Base-by-base conservation (phyloP, 2,888 invertebrate genomes). In the Anthoptus insignis region DNA sequence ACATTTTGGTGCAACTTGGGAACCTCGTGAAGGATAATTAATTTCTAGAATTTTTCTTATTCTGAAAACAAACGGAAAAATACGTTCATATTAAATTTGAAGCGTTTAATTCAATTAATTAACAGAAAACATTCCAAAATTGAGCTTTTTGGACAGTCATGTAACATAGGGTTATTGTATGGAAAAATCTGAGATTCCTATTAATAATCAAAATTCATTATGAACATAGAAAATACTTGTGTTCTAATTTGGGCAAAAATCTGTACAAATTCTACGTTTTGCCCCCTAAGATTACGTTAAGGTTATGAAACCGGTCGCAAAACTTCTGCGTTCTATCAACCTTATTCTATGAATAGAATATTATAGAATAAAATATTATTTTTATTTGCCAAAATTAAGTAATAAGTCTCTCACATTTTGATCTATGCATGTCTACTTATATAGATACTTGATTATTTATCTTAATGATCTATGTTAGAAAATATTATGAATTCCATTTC, bases 221-320 rank as follows among this genome's bases (percentile, higher is more conserved):
- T 14, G 8, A 14, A 5, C 16, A 14, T 14, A 39, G 14, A 39
- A 39, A 39, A 39, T 39, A 39, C 14, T 16, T 39, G 16, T 6
- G 37, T 14, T 39, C 16, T 39, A 16, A 1, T 6, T 39, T 14
- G 37, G 37, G 5, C 1, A 16, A 14, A 1, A 39, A 39, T 6
- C 8, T 13, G 14, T 52, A 27, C 11, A 29, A 52, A 52, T 52
- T 52, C 32, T 29, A 52, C 14, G 27, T 27, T 52, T 29, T 52
- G 68, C 71, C 16, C 71, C 71, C 0, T 67, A 27, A 14, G 65
- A 68, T 8, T 73, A 70, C 21, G 72, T 72, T 1, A 74, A 74
- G 65, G 22, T 72, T 8, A n/a, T 72, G 3, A 68, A 72, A 64
- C 71, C 71, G n/a, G 67, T 72, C 4, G 39, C 69, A 16, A 39